Conservation (phyloP, 1,140 invertebrate species). For the Drosophila watanabei region DNA sequence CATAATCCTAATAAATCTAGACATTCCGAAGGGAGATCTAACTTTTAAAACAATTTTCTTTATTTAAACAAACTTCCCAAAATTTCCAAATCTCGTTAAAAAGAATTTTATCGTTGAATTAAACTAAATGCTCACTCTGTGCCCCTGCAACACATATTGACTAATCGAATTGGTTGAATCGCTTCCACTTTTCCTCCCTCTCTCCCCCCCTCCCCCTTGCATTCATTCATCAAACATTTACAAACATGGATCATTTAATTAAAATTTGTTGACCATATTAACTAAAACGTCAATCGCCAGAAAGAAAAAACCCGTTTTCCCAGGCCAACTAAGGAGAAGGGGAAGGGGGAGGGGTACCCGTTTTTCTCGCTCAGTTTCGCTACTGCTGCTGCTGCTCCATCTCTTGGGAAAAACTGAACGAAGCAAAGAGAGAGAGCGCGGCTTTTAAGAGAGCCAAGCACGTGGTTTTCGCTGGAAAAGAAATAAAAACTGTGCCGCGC, state of each 20-base stretch:
- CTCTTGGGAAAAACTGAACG: slow-evolving; percentile 66
- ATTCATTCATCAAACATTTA: slow-evolving; percentile 47
- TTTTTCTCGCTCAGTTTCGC: slow-evolving; percentile 10
- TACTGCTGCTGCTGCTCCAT: not conserved
- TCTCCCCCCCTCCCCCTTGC: not conserved
- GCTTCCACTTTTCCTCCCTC: not conserved
- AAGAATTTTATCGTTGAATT: slow-evolving; percentile 22
- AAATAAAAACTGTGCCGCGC: slow-evolving; percentile 53
- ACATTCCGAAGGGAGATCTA: too few relatives aligned
- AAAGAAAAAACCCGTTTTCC: slow-evolving; percentile 28
- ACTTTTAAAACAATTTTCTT: not conserved
- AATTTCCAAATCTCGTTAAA: not conserved
- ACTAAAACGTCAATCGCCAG: slow-evolving; percentile 44
- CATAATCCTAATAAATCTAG: too few relatives aligned
- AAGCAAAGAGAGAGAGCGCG: slow-evolving; percentile 54
- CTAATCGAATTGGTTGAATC: slow-evolving; percentile 30
- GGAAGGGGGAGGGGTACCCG: not conserved
- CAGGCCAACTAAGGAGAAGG: slow-evolving; percentile 31
- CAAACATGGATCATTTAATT: slow-evolving; percentile 50
- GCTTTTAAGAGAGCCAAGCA: not conserved
- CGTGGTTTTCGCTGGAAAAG: slow-evolving; percentile 24
- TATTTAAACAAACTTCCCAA: not conserved
- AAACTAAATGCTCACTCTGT: slow-evolving; percentile 2
- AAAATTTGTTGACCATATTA: slow-evolving; percentile 61
- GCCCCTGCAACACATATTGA: not conserved